Evolutionary conservation across 2,888 invertebrate genomes (phyloP).

Genomic region (Koerneria pararmatus): DNA sequence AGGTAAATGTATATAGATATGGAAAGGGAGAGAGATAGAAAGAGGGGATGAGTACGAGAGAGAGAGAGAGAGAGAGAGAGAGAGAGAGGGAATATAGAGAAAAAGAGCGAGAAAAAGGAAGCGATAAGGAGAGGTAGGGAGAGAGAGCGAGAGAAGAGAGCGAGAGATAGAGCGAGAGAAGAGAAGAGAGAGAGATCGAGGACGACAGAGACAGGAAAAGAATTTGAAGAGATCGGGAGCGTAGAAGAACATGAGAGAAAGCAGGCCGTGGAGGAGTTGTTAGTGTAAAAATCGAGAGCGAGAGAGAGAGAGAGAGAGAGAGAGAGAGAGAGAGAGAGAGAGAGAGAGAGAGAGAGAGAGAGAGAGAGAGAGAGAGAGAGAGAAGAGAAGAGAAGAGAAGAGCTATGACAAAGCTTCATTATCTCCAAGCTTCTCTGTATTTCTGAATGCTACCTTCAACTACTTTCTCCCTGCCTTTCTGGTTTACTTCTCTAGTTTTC

Average conservation of each 20-base stretch:
- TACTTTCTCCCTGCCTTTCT: background rate
- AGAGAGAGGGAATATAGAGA: conserved; percentile 9
- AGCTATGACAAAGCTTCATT: conserved; percentile 1
- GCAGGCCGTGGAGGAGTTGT: too few relatives aligned
- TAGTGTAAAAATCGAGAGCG: too few relatives aligned
- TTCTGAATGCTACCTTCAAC: conserved; percentile 2
- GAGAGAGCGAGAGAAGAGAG: conserved; percentile 7
- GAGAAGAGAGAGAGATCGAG: conserved; percentile 11
- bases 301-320: conserved; percentile 10
- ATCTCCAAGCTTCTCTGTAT: background rate
- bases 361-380: background rate
- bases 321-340: conserved; percentile 6
- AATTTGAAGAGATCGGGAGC: too few relatives aligned
- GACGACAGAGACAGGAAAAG: background rate
- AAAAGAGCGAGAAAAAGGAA: conserved; percentile 1
- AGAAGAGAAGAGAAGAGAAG: conserved; percentile 3
- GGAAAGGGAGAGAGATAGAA: background rate
- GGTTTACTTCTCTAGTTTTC: conserved; percentile 8
- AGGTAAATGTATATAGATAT: background rate
- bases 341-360: background rate
- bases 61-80: too few relatives aligned
- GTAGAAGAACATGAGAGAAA: too few relatives aligned
- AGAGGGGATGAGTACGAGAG: too few relatives aligned
- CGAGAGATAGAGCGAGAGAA: conserved; percentile 1
- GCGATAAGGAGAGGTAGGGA: conserved; percentile 5